Evolutionary conservation across 2,888 invertebrate genomes (phyloP), one percentile per base, ranked within the genome.

Genomic region (Polydrusus cervinus): DNA sequence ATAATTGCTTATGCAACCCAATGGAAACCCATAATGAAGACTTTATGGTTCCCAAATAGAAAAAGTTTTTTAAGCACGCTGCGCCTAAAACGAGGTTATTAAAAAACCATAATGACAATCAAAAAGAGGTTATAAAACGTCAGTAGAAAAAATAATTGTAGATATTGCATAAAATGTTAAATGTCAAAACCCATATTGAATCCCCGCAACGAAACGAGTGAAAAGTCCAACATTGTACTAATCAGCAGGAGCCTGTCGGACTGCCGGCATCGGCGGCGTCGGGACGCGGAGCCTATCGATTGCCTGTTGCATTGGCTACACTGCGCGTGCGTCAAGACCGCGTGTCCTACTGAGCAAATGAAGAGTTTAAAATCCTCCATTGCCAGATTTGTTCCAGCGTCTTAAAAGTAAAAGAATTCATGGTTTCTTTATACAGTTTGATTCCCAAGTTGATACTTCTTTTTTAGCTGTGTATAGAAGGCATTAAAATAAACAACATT

Each of bases 291-390:
- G 57, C 18, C 57, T 62, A 62, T 62, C 62, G 85, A 85, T 85
- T 84, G 85, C 86, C 86, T 86, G 86, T 86, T 86, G 83, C 83
- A 81, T 81, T 76, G 74, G 75, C 66, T 16, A 30, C 43, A 81
- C 11, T 69, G 79, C 84, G 83, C 84, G 75, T 72, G 83, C 81
- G 80, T 78, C 78, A 71, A 75, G 76, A 76, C 81, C 82, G 82
- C 84, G 79, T 84, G 84, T 82, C 83, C 84, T 83, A 83, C 82
- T 82, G 81, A 80, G 79, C 81, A 80, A 78, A 77, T 75, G 67
- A 68, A 79, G 78, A 76, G 75, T 43, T 45, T 62, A 10, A 45
- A 43, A 43, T 62, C 20, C 30, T 45, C 8, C 20, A 30, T 62
- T 43, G 43, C 25, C 62, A n/a, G 25, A 25, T 30, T 7, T n/a